Evolutionary conservation across 1,140 invertebrate genomes (phyloP).

Genomic region (Pogonomyrmex barbatus): DNA sequence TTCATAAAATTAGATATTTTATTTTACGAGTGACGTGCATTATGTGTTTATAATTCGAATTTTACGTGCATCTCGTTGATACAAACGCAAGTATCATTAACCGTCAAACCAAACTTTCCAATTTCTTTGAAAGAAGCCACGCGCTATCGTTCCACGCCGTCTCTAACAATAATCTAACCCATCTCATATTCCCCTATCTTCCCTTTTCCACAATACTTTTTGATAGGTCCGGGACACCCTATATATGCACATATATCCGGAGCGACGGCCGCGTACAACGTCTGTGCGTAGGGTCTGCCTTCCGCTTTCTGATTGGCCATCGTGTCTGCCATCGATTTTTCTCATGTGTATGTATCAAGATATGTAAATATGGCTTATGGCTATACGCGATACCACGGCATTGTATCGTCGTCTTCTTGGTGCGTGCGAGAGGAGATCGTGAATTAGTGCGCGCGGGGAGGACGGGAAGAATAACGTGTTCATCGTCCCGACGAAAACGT

Average conservation of each 20-base stretch:
- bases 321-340: slow-evolving; percentile 49
- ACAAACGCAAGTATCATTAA: slow-evolving; percentile 7
- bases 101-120: background rate
- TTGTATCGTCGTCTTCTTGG: slow-evolving; percentile 23
- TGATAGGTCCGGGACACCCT: slow-evolving; percentile 38
- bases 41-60: slow-evolving; percentile 7
- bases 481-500: slow-evolving; percentile 59
- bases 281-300: slow-evolving; percentile 39
- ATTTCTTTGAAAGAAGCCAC: slow-evolving; percentile 9
- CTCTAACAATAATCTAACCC: background rate
- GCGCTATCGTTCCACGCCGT: background rate
- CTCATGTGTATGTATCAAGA: slow-evolving; percentile 59
- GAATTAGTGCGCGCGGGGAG: slow-evolving; percentile 58
- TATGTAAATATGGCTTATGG: slow-evolving; percentile 65
- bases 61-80: background rate
- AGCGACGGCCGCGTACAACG: slow-evolving; percentile 9
- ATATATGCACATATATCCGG: slow-evolving; percentile 14
- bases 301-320: slow-evolving; percentile 65
- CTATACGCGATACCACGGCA: background rate
- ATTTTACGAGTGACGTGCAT: background rate
- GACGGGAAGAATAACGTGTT: slow-evolving; percentile 59
- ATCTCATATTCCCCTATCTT: slow-evolving; percentile 11
- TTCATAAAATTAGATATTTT: slow-evolving; percentile 33
- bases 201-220: background rate
- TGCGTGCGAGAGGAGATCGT: slow-evolving; percentile 29